Evolutionary conservation across 2,797 vertebrate genomes (phyloP).

Genomic region (Sebastes steindachneri): DNA sequence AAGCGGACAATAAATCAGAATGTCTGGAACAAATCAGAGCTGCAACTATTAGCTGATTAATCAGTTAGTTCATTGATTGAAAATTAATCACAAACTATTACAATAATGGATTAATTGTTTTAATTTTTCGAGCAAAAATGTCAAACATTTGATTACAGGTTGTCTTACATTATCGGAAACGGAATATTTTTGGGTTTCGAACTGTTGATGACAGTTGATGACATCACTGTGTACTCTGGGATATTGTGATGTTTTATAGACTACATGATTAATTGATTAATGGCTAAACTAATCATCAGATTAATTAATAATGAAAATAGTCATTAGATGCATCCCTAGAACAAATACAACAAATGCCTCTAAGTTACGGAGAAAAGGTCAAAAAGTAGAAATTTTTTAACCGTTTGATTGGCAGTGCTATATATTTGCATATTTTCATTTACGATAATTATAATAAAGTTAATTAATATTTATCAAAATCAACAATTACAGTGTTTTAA

Average conservation of each 20-base stretch:
- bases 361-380: neutral
- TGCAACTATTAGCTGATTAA: neutral
- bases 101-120: neutral
- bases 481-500: neutral
- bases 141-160: no score
- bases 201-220: neutral
- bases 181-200: no score
- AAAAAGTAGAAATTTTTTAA: neutral
- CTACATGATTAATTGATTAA: neutral
- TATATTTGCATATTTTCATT: neutral
- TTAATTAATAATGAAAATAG: neutral
- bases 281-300: neutral
- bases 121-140: neutral
- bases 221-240: neutral
- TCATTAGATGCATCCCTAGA: neutral
- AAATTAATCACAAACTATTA: neutral
- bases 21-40: neutral
- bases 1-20: neutral
- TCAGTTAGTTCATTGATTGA: neutral
- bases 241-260: neutral
- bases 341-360: neutral
- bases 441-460: no score
- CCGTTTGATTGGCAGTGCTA: neutral
- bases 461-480: neutral
- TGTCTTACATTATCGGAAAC: no score